Base-by-base conservation (phyloP, 2,113 vertebrate species). In the Triplophysa tibetana region DNA sequence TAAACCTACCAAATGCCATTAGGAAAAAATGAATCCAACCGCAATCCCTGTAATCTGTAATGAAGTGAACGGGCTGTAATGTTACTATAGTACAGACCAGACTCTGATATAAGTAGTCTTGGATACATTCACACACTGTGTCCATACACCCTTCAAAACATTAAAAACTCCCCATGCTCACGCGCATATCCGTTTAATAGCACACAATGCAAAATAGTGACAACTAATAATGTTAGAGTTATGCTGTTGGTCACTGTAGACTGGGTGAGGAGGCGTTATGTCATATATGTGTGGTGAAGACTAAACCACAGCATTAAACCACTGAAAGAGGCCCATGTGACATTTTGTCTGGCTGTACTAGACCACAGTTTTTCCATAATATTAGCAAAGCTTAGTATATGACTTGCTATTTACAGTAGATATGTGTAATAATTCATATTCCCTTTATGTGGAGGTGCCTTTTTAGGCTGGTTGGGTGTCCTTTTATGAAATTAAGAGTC, bases 1-100 rank as follows among this genome's bases (percentile, higher is more conserved):
- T 85, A 84, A 85, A 85, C 85, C 83, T 82, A 87, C 86, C 85
- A 89, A 92, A 89, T 91, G 88, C 85, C 86, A 90, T 91, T 89
- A 87, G 87, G 84, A 69, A 82, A 68, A 88, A 90, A 90, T 91
- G 86, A 88, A 89, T 74, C 86, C 85, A 77, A 82, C 86, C 87
- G 78, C 77, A 24, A 70, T 79, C 81, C 63, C 86, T 77, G 86
- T 86, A 88, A 90, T 88, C 86, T 81, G 81, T 88, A 86, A 87
- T 89, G 86, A 90, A 89, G 85, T 81, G 87, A 88, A 90, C 87
- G 83, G 85, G 84, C 83, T 85, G 85, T 87, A 85, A 86, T 89
- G 86, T 88, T 87, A 89, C 88, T 82, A 65, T 85, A 86, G 68
- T 86, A 72, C 85, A 87, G 81, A 84, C 81, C 87, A 86, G 87